Evolutionary conservation across 2,113 vertebrate genomes (phyloP).

Genomic region (Eublepharis macularius): DNA sequence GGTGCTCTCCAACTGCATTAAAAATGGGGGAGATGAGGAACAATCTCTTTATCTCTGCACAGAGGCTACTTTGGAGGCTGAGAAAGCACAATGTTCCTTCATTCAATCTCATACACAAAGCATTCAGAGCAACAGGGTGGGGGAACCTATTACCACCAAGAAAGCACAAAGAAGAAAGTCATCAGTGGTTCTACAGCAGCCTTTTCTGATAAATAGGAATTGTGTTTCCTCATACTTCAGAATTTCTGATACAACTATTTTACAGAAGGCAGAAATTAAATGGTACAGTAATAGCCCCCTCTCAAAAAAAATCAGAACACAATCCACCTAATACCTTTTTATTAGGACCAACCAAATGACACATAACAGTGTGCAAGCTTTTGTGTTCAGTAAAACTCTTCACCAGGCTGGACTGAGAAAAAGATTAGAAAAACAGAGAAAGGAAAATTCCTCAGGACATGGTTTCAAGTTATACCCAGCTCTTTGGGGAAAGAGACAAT

Average conservation of each 20-base stretch:
- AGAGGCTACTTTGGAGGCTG: not conserved
- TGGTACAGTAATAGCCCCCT: not conserved
- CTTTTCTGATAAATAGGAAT: not conserved
- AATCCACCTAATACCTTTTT: no score
- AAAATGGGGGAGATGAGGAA: not conserved
- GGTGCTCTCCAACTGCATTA: not conserved
- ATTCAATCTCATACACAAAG: not conserved
- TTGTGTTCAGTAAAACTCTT: no score
- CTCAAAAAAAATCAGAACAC: no score
- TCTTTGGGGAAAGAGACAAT: no score
- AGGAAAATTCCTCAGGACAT: no score
- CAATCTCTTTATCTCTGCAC: not conserved
- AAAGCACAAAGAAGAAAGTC: slow-evolving; percentile 13
- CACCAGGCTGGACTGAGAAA: no score
- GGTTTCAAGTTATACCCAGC: no score
- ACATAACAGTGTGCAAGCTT: no score
- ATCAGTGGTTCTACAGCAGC: not conserved
- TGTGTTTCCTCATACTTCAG: not conserved
- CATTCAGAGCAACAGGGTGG: not conserved
- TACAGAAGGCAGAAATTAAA: not conserved
- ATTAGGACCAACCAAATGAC: no score
- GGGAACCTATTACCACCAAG: slow-evolving; percentile 7
- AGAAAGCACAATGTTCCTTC: not conserved
- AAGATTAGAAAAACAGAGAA: no score
- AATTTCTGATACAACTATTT: not conserved